These are phyloP conservation scores for Neodiprion pinetum DNA, from an alignment of 1,140 invertebrate species.

Conservation along the genomic window DNA sequence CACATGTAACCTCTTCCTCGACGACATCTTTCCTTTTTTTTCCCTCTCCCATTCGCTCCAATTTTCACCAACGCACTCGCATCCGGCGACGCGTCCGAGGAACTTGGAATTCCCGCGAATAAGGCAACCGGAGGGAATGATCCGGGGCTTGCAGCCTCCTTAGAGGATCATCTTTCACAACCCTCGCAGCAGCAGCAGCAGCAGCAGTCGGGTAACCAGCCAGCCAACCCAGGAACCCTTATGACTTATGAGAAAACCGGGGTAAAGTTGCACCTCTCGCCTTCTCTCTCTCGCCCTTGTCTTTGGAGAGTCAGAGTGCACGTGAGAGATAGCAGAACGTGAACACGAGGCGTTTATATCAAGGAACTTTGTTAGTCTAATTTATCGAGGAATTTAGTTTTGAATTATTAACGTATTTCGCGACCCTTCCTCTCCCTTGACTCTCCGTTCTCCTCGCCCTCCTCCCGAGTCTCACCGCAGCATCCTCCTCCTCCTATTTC, in stretches of 20 bases:
- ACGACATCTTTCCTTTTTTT: background rate
- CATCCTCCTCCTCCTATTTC: background rate
- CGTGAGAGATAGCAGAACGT: slow-evolving; percentile 22
- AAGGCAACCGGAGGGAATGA: slow-evolving; percentile 23
- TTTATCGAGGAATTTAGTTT: slow-evolving; percentile 46
- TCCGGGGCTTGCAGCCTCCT: slow-evolving; percentile 25
- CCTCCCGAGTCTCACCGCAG: too few relatives aligned
- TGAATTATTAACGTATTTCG: slow-evolving; percentile 40
- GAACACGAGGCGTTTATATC: background rate
- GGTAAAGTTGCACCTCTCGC: slow-evolving; percentile 21
- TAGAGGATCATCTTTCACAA: slow-evolving; percentile 37
- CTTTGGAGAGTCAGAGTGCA: slow-evolving; percentile 24
- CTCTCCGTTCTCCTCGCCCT: background rate
- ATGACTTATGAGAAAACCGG: slow-evolving; percentile 34
- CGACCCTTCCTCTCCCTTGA: background rate
- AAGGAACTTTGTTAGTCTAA: slow-evolving; percentile 49
- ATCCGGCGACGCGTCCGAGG: too few relatives aligned
- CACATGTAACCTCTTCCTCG: background rate
- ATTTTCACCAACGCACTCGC: too few relatives aligned
- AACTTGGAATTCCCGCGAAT: too few relatives aligned
- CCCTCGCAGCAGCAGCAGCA: slow-evolving; percentile 17
- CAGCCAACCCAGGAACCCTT: slow-evolving; percentile 15
- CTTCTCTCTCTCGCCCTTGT: slow-evolving; percentile 6
- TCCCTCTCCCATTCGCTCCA: background rate
- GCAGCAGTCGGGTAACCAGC: background rate